Evolutionary conservation across 2,797 vertebrate genomes (phyloP), one percentile per base, ranked within the genome.

Genomic region (Carapus acus): DNA sequence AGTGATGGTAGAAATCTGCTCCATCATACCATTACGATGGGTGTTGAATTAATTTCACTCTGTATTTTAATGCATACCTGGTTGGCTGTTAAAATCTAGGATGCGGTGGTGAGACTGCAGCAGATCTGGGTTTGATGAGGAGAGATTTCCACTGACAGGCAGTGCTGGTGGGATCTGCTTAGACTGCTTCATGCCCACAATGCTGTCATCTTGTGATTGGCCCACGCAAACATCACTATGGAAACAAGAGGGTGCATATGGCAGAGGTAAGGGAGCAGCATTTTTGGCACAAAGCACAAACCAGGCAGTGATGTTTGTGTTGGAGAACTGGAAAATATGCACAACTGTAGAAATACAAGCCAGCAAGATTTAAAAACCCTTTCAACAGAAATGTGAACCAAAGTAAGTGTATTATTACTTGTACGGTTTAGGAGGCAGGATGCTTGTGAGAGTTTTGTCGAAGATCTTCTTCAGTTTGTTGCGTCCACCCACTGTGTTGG

Each of bases 391-490:
- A 43, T 12, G 44, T 43, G 14, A 50, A 24, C 24, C 4, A 27
- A 9, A 27, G 5, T 9, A 27, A 9, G 24, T 27, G 24, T 43
- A 7, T 40, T 9, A 83, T 91, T 85, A 99, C 96, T 96, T 99
- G 83, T 98, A 98, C 0, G 96, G 96, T 90, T 98, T 99, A 23
- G 96, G 95, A 52, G 96, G 96, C 79, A 99, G 86, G 82, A 98
- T 98, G 83, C 95, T 98, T 74, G 97, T 98, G 69, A 96, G 90
- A 1, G 95, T 98, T 88, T 99, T 98, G 88, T 97, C 94, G 0
- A 98, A 93, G 78, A 98, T 98, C 87, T 98, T 99, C 86, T 97
- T 98, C 43, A 98, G 85, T 76, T 99, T 99, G 86, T 98, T 99
- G 77, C 94, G 89, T 56, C 95, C 94, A 16, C 94, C 94, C 56